Percentiles rank a stretch among this genome's conserved stretches.
These are phyloP conservation scores for Syngnathus acus DNA, from an alignment of 2,797 vertebrate species.

Conservation along the genomic window DNA sequence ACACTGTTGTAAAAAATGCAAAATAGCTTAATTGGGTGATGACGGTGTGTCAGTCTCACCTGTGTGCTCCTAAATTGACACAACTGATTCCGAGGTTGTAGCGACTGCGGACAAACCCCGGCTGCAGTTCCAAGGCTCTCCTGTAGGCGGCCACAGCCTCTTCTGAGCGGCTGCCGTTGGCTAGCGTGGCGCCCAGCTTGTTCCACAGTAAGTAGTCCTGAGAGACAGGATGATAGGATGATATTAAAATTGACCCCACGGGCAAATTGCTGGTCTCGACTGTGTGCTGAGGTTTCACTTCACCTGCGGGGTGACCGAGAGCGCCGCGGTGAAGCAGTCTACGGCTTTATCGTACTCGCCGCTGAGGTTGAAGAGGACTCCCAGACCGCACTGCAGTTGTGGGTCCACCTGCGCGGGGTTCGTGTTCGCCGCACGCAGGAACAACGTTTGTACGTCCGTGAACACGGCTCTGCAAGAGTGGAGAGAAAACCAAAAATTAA, in stretches of 20 bases:
- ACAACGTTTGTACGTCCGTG: slow-evolving; percentile 86
- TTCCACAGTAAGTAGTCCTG: slow-evolving; percentile 98
- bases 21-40: neutral
- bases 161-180: slow-evolving; percentile 92
- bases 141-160: slow-evolving; percentile 94
- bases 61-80: slow-evolving; percentile 92
- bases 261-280: neutral
- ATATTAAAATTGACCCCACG: neutral
- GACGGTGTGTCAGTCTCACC: slow-evolving; percentile 65
- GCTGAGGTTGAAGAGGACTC: slow-evolving; percentile 96
- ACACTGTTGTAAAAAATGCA: neutral
- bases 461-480: slow-evolving; percentile 77
- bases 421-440: slow-evolving; percentile 81
- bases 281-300: neutral
- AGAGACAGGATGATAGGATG: neutral
- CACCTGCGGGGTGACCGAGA: slow-evolving; percentile 73
- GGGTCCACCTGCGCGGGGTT: slow-evolving; percentile 85
- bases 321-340: slow-evolving; percentile 92
- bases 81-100: slow-evolving; percentile 98
- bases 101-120: slow-evolving; percentile 92
- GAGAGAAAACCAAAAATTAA: neutral
- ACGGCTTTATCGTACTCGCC: slow-evolving; percentile 96
- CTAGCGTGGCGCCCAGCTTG: slow-evolving; percentile 92
- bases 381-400: slow-evolving; percentile 93
- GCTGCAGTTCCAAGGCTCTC: slow-evolving; percentile 88